Conservation (phyloP, 2,888 invertebrate species). For the Philopedon plagiatum region DNA sequence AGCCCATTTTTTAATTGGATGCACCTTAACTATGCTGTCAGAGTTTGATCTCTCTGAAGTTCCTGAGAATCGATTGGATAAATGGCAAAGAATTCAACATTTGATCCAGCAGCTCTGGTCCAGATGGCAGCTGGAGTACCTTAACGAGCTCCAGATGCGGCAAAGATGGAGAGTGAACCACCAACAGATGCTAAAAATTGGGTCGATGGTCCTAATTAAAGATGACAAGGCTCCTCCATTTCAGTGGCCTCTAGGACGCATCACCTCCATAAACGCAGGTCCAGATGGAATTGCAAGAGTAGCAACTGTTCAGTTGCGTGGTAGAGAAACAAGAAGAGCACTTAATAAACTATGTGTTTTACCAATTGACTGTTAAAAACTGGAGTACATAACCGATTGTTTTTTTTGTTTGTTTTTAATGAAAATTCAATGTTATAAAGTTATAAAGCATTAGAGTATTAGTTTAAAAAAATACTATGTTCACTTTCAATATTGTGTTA, state of each 20-base stretch:
- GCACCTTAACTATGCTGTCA: background rate
- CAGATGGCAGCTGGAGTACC: conserved; percentile 14
- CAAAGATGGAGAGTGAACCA: background rate
- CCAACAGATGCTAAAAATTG: conserved; percentile 4
- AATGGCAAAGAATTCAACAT: background rate
- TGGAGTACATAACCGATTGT: too few relatives aligned
- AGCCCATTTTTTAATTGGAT: background rate
- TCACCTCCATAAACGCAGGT: background rate
- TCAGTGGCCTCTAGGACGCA: background rate
- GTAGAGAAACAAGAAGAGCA: background rate
- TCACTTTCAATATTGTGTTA: too few relatives aligned
- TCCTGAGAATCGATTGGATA: conserved; percentile 1
- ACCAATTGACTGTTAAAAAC: background rate
- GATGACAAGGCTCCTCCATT: background rate
- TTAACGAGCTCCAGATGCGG: conserved; percentile 5
- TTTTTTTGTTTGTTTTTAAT: too few relatives aligned
- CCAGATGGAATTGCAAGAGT: background rate
- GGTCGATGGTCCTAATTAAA: background rate
- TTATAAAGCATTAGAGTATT: too few relatives aligned
- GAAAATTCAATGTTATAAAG: too few relatives aligned
- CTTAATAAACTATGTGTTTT: background rate
- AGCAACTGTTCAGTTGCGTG: background rate
- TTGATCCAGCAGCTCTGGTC: conserved; percentile 16
- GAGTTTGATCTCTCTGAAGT: background rate
- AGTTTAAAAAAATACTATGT: too few relatives aligned